phyloP scores from a whole-genome alignment of 2,113 vertebrate species.

The Tragelaphus strepsiceros region DNA sequence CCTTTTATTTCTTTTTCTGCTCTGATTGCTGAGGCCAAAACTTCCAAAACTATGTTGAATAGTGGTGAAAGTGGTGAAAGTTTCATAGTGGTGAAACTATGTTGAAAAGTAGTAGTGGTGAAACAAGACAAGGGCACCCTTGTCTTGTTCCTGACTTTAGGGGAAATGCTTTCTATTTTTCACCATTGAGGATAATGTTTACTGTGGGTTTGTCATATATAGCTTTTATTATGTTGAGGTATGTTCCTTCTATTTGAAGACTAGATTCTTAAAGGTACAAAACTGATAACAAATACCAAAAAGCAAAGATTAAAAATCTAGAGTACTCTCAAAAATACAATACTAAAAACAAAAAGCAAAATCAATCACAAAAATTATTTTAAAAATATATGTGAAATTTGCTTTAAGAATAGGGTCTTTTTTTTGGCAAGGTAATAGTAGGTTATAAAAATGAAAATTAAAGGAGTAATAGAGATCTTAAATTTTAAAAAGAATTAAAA shows the following conservation, averaged over 20 bases:
- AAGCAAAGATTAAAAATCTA: neutral
- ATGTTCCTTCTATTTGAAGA: neutral
- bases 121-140: too few species aligned
- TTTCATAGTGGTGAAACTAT: too few species aligned
- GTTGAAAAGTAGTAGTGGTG: too few species aligned
- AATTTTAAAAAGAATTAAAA: neutral
- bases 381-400: neutral
- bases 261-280: neutral
- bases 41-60: neutral
- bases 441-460: neutral
- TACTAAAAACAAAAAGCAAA: neutral
- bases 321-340: neutral
- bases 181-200: neutral
- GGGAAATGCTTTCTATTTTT: neutral
- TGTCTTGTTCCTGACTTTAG: neutral
- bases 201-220: neutral
- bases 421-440: neutral
- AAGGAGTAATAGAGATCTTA: neutral
- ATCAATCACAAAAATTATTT: neutral
- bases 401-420: neutral
- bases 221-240: neutral
- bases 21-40: too few species aligned
- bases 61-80: neutral
- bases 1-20: too few species aligned
- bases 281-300: neutral